A percentile compares a stretch with the other conserved stretches of the same genome.
These are phyloP conservation scores for Sternotherus odoratus DNA, from an alignment of 2,797 vertebrate genomes.

Conservation along the genomic window DNA sequence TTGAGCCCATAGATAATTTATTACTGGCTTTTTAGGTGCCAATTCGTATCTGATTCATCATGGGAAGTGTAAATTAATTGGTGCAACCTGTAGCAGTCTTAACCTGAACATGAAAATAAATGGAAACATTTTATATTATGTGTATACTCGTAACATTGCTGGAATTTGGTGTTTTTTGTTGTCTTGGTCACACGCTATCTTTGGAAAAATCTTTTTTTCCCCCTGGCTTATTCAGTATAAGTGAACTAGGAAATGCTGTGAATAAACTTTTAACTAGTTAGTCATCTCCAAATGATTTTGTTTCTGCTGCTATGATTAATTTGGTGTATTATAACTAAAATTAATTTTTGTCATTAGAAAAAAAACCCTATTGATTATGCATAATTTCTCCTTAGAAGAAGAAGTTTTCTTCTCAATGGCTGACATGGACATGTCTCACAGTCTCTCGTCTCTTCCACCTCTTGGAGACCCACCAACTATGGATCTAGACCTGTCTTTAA, in stretches of 20 bases:
- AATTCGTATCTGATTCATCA: neutral
- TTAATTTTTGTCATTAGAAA: neutral
- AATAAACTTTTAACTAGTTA: neutral
- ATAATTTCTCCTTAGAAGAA: slow-evolving; percentile 83
- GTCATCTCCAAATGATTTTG: neutral
- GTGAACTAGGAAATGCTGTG: neutral
- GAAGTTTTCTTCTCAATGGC: slow-evolving; percentile 99
- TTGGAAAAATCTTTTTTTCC: neutral
- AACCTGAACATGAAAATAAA: neutral
- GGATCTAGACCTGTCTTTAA: slow-evolving; percentile 95
- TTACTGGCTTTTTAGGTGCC: neutral
- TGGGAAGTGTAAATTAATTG: neutral
- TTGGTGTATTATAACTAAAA: neutral
- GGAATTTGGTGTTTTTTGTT: neutral
- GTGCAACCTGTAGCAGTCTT: neutral
- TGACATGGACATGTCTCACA: slow-evolving; percentile 99
- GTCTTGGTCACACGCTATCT: neutral
- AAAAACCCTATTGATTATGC: neutral
- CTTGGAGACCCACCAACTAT: slow-evolving; percentile 96
- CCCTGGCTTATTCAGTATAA: neutral
- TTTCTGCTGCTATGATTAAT: neutral
- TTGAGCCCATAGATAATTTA: neutral
- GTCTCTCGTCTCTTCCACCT: slow-evolving; percentile 95
- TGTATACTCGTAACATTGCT: neutral
- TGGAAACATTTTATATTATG: neutral